Evolutionary conservation across 2,113 vertebrate genomes (phyloP), one percentile per base, ranked within the genome.

Genomic region (Dicentrarchus labrax): DNA sequence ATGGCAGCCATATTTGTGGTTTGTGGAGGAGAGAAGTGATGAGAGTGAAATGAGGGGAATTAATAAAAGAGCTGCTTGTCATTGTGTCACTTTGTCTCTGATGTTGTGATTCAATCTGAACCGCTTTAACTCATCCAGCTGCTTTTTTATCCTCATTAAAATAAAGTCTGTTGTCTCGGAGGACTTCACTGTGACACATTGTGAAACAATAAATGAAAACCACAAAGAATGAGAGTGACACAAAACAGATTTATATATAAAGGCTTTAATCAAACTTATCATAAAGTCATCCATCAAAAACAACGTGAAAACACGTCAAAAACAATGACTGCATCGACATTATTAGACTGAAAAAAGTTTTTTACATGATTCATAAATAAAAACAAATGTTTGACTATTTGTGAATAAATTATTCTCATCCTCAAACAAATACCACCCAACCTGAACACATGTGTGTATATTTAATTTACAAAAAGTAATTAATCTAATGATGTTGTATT

Each of bases 1-100:
- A 8, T 19, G 61, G 70, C 50, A 2, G 53, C 78, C 51, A 91
- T 88, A 78, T 61, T 53, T 91, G 88, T 86, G 90, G 90, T 83
- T 78, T 85, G 59, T 80, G 86, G 75, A 82, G 74, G 70, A 82
- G 41, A 77, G 72, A 22, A 9, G 21, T 17, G 72, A 75, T 19
- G 72, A 89, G 70, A 30, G 30, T 30, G 30, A 64, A 80, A 69
- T 70, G 36, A 73, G 22, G 66, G 57, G 74, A 62, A 72, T 60
- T 57, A 89, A 87, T 91, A 81, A 89, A 59, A 11, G 53, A 71
- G 72, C 67, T 72, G 72, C 78, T 81, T 13, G 39, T 79, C 77
- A 80, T 70, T 19, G 22, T 73, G 54, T 59, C 65, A 43, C 38
- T 50, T 16, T 24, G 12, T 48, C 41, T 66, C 48, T 21, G 62